Evolutionary conservation across 1,140 invertebrate genomes (phyloP), one percentile per base, ranked within the genome.

Genomic region (Aphelinus atriplicis): DNA sequence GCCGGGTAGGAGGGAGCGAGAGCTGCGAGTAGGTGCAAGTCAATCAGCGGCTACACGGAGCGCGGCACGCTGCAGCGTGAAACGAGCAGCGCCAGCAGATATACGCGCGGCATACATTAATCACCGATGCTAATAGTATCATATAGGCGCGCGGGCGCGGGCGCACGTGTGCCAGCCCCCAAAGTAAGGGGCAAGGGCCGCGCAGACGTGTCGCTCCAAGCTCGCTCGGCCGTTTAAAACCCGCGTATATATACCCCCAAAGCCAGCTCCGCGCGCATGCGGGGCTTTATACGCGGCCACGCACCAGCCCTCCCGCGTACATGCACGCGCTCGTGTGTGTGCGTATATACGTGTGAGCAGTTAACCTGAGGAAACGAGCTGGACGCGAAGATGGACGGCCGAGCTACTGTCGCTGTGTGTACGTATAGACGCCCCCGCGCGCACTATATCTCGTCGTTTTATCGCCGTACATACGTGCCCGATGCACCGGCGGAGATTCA

Each of bases 51-150:
- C 77, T 81, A 80, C 83, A 84, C 73, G 80, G 77, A 82, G 51
- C 10, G n/a, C 51, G 45, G 82, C 78, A 76, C 80, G 81, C 81
- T 6, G 51, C 78, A 78, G 80, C 81, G 79, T 81, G 78, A 82
- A 85, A 84, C 84, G 81, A 81, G 82, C 81, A 81, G 26, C 26
- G 26, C 26, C 26, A 26, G 26, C 26, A 26, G 26, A 26, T 26
- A 26, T 26, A 26, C 26, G 26, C 26, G 79, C 84, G 82, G 83
- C 85, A 84, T 86, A 86, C 85, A 87, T 87, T 86, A 87, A 86
- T 87, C 86, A 86, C 84, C 78, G 85, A 86, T 87, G 86, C 84
- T 87, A 86, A 87, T 87, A 84, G 84, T 85, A 86, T 87, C 85
- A 86, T 85, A 85, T 53, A 60, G 7, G 3, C 26, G 7, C 57